Conservation (phyloP, 2,113 vertebrate species). For the Xenopus tropicalis region UCB_Xtro_10.0 CM004443.2:166184501-166185000, state of each 20-base stretch:
- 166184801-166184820: too few relatives aligned
- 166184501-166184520: too few relatives aligned
- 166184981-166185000: too few relatives aligned
- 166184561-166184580: neutral
- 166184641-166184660: neutral
- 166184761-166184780: neutral
- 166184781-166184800: too few relatives aligned
- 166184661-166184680: constrained; percentile 6
- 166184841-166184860: too few relatives aligned
- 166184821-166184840: too few relatives aligned
- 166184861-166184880: too few relatives aligned
- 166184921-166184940: too few relatives aligned
- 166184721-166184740: neutral
- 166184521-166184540: neutral
- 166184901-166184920: too few relatives aligned
- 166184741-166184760: neutral
- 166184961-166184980: too few relatives aligned
- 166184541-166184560: neutral
- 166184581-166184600: neutral
- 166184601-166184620: neutral
- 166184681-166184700: neutral
- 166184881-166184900: too few relatives aligned
- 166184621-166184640: neutral
- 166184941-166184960: too few relatives aligned
- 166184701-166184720: neutral